Evolutionary conservation across 2,888 invertebrate species (phyloP).

Genomic region (Leptinotarsa tumamoca): DNA sequence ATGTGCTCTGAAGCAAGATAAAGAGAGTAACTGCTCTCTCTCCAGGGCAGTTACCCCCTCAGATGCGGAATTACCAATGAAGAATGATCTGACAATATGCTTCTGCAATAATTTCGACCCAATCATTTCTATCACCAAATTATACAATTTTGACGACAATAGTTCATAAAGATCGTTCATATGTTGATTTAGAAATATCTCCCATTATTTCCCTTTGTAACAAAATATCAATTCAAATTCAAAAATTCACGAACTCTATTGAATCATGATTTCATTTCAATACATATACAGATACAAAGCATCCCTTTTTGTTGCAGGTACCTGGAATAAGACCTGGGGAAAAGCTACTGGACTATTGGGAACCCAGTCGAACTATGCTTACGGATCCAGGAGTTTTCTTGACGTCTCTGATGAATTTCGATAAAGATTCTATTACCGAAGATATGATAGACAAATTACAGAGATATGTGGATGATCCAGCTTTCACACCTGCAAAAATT

Average conservation of each 20-base stretch:
- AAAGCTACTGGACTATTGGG: slow-evolving; percentile 91
- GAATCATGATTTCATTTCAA: neutral
- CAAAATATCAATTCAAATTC: too few species aligned
- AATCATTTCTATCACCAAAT: too few species aligned
- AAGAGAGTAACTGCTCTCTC: too few species aligned
- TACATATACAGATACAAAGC: neutral
- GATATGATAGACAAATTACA: slow-evolving; percentile 85
- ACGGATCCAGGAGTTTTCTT: slow-evolving; percentile 87
- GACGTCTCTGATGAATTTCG: slow-evolving; percentile 84
- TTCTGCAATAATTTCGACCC: too few species aligned
- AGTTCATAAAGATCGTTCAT: too few species aligned
- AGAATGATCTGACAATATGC: too few species aligned
- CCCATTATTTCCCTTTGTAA: too few species aligned
- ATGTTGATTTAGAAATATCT: too few species aligned
- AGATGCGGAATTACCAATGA: too few species aligned
- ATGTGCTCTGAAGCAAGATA: too few species aligned
- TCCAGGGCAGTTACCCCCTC: too few species aligned
- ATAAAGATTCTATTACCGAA: slow-evolving; percentile 86
- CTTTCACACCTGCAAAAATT: slow-evolving; percentile 85
- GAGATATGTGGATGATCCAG: slow-evolving; percentile 80
- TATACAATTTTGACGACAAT: too few species aligned
- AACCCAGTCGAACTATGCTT: slow-evolving; percentile 84
- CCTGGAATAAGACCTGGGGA: slow-evolving; percentile 78
- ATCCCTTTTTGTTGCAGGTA: slow-evolving; percentile 63
- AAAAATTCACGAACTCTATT: neutral